phyloP scores from a whole-genome alignment of 2,888 invertebrate genomes.

The Plutella xylostella region DNA sequence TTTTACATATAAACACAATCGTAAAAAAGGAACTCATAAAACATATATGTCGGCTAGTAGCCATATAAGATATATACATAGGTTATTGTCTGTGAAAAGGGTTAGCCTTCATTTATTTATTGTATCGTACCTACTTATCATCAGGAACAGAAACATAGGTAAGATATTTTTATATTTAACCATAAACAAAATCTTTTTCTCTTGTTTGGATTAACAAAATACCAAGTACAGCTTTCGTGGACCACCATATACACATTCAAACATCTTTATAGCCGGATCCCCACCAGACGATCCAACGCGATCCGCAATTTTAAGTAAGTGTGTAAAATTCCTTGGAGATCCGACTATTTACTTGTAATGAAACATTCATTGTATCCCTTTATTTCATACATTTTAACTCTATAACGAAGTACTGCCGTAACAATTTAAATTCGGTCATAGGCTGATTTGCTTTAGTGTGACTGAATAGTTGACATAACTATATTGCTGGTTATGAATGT shows the following conservation, averaged over 20 bases:
- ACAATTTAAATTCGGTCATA: background rate
- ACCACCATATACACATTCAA: background rate
- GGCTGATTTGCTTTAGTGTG: background rate
- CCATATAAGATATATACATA: slow-evolving; percentile 28
- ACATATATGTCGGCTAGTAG: slow-evolving; percentile 10
- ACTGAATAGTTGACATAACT: too few relatives aligned
- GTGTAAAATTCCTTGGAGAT: too few relatives aligned
- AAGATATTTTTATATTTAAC: slow-evolving; percentile 22
- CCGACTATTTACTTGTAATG: too few relatives aligned
- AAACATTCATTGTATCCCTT: too few relatives aligned
- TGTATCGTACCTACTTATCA: too few relatives aligned
- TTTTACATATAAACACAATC: background rate
- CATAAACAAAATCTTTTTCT: background rate
- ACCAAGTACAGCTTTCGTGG: background rate
- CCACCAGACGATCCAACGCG: too few relatives aligned
- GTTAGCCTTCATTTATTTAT: slow-evolving; percentile 21
- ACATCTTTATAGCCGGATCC: background rate
- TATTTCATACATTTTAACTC: too few relatives aligned
- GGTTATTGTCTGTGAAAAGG: slow-evolving; percentile 29
- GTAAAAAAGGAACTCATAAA: slow-evolving; percentile 1
- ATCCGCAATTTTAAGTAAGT: too few relatives aligned
- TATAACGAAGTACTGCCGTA: background rate
- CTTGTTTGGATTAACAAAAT: background rate
- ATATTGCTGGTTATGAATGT: too few relatives aligned
- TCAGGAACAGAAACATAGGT: slow-evolving; percentile 12